Percentiles rank a stretch among this genome's conserved stretches.
These are phyloP conservation scores for Melanchra persicariae DNA, from an alignment of 2,888 invertebrate genomes.

Conservation along the genomic window DNA sequence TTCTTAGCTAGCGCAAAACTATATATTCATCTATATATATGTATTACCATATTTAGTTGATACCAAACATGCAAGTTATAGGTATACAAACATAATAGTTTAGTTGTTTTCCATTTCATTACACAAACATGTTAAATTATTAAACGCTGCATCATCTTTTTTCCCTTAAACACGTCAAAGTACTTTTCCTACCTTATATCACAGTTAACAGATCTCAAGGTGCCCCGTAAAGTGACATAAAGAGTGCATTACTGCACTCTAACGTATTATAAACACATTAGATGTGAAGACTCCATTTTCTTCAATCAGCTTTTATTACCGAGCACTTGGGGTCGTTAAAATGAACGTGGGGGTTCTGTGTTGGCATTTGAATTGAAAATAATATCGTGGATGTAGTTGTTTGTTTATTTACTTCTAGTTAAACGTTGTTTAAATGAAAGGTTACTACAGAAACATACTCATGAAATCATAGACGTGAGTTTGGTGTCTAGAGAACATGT, in stretches of 20 bases:
- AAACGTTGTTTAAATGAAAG: not conserved
- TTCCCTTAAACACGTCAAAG: not conserved
- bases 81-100: too few species aligned
- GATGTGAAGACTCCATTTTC: slow-evolving; percentile 17
- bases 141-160: not conserved
- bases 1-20: too few species aligned
- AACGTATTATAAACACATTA: slow-evolving; percentile 15
- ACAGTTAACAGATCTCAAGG: slow-evolving; percentile 5
- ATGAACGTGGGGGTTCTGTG: not conserved
- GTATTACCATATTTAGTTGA: too few species aligned
- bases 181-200: not conserved
- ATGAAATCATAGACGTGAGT: too few species aligned
- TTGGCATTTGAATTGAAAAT: not conserved
- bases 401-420: not conserved
- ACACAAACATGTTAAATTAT: too few species aligned
- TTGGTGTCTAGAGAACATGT: too few species aligned
- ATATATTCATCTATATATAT: too few species aligned
- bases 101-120: too few species aligned
- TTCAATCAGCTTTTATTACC: slow-evolving; percentile 31
- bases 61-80: too few species aligned
- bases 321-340: slow-evolving; percentile 10
- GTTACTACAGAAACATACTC: not conserved
- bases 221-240: slow-evolving; percentile 9
- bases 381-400: not conserved
- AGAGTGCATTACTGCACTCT: slow-evolving; percentile 18